phyloP scores from a whole-genome alignment of 2,888 invertebrate genomes.

The Drosophila affinis region DNA sequence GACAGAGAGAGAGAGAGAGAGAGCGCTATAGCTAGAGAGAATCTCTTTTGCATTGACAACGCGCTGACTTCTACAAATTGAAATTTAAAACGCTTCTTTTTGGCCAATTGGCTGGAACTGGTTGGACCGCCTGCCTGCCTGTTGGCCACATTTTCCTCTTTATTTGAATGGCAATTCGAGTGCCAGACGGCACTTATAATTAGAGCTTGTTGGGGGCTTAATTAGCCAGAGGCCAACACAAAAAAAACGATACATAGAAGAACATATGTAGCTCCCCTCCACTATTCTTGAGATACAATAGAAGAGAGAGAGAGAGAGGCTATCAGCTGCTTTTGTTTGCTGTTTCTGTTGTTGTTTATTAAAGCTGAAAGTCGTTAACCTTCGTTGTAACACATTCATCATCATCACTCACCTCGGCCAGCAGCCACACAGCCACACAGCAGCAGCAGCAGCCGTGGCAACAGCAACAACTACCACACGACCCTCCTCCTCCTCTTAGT shows the following conservation, averaged over 20 bases:
- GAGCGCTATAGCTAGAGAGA: conserved; percentile 15
- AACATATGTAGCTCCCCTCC: conserved; percentile 4
- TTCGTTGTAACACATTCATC: conserved; percentile 81
- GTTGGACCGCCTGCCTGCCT: conserved; percentile 13
- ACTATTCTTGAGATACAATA: conserved; percentile 39
- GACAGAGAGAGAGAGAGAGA: conserved; percentile 17
- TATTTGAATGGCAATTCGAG: conserved; percentile 75
- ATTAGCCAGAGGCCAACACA: conserved; percentile 53
- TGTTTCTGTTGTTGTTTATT: conserved; percentile 63
- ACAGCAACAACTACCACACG: conserved; percentile 38
- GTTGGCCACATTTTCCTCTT: conserved; percentile 60
- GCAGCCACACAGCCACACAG: conserved; percentile 30
- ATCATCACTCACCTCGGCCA: conserved; percentile 76
- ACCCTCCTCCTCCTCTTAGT: conserved; percentile 20
- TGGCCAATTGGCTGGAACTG: conserved; percentile 60
- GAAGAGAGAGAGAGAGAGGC: conserved; percentile 33
- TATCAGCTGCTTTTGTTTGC: conserved; percentile 61
- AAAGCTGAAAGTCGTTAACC: conserved; percentile 81
- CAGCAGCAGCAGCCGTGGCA: conserved; percentile 30
- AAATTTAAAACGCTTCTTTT: conserved; percentile 76
- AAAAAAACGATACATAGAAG: conserved; percentile 5
- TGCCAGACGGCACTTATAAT: conserved; percentile 66
- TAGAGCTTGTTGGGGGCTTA: conserved; percentile 72
- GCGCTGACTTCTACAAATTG: conserved; percentile 77
- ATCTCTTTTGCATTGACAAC: conserved; percentile 70